A percentile compares a stretch with the other conserved stretches of the same genome.
Evolutionary conservation across 2,888 invertebrate species (phyloP).

Genomic region (Chymomyza fuscimana): DNA sequence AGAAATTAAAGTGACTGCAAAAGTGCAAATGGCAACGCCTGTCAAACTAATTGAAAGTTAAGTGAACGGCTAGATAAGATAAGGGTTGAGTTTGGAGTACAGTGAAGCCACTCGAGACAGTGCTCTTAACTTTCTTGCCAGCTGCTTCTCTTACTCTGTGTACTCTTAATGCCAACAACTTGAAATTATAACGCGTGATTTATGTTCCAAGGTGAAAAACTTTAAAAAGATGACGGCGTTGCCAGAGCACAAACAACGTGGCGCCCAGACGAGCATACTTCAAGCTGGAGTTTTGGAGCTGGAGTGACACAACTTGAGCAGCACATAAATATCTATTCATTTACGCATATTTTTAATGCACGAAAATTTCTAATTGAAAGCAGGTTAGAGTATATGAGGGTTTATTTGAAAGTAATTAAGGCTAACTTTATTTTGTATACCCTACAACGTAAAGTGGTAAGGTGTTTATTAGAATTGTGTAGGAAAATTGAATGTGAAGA

Average conservation of each 20-base stretch:
- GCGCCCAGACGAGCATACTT: slow-evolving; percentile 3
- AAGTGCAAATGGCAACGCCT: slow-evolving; percentile 8
- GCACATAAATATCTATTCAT: slow-evolving; percentile 39
- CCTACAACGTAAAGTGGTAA: too few relatives aligned
- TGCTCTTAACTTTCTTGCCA: slow-evolving; percentile 4
- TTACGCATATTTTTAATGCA: slow-evolving; percentile 54
- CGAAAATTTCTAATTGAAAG: slow-evolving; percentile 24
- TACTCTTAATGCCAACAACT: neutral
- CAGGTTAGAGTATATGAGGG: slow-evolving; percentile 4
- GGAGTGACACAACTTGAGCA: slow-evolving; percentile 39
- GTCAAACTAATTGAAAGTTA: slow-evolving; percentile 56
- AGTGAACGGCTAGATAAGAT: slow-evolving; percentile 8
- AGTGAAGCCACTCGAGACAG: slow-evolving; percentile 48
- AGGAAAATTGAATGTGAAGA: too few relatives aligned
- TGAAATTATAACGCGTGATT: slow-evolving; percentile 46
- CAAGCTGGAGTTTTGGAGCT: neutral
- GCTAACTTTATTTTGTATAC: neutral
- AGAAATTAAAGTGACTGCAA: slow-evolving; percentile 12
- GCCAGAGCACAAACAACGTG: slow-evolving; percentile 5
- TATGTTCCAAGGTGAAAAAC: slow-evolving; percentile 34
- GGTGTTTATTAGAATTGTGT: too few relatives aligned
- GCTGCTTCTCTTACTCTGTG: neutral
- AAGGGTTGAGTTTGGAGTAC: neutral
- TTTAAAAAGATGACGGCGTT: slow-evolving; percentile 39
- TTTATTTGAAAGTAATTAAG: neutral